phyloP scores from a whole-genome alignment of 2,113 vertebrate species.

The Pionites leucogaster region DNA sequence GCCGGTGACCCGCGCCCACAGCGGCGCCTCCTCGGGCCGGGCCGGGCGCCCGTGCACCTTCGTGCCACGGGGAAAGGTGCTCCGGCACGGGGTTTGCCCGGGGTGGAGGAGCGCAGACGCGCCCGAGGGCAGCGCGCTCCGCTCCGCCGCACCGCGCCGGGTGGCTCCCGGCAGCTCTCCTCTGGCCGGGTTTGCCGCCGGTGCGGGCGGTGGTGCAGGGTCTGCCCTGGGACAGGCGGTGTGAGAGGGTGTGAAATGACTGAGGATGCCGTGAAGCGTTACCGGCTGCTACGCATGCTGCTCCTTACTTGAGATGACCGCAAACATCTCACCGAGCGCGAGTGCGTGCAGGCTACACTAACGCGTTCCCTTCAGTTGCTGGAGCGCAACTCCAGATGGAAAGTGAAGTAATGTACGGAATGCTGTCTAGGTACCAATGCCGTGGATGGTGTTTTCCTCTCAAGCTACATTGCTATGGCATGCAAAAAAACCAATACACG shows the following conservation, averaged over 20 bases:
- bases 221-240: background rate
- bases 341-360: rapidly evolving
- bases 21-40: background rate
- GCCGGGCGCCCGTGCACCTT: background rate
- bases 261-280: background rate
- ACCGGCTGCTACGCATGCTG: rapidly evolving
- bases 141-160: background rate
- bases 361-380: rapidly evolving
- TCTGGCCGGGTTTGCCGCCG: background rate
- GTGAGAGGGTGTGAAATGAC: rapidly evolving
- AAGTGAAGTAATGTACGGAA: background rate
- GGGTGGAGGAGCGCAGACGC: rapidly evolving
- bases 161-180: background rate
- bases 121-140: background rate
- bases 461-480: background rate
- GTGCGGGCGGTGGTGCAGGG: background rate
- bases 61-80: background rate
- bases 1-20: background rate
- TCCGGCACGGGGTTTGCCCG: background rate
- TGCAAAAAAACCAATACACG: background rate
- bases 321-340: background rate
- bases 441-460: background rate
- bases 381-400: background rate
- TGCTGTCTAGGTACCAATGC: rapidly evolving
- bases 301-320: background rate